Evolutionary conservation across 2,113 vertebrate genomes (phyloP).

Genomic region (Cyanistes caeruleus): DNA sequence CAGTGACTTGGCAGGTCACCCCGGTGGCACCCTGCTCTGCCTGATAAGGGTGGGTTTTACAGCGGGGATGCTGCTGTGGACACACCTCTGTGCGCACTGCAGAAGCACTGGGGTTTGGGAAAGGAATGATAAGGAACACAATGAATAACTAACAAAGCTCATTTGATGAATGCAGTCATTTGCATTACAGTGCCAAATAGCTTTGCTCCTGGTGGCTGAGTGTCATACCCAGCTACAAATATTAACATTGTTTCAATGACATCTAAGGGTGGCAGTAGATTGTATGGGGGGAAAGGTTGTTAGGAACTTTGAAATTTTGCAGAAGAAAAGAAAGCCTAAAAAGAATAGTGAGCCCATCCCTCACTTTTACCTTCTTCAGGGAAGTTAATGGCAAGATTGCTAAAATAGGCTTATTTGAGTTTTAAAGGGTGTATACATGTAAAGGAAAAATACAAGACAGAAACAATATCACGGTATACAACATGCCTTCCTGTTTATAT

Average conservation of each 20-base stretch:
- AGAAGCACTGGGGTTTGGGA: slow-evolving; percentile 53
- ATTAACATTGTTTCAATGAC: slow-evolving; percentile 48
- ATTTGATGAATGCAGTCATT: slow-evolving; percentile 78
- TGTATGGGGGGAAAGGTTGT: neutral
- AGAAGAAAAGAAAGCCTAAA: neutral
- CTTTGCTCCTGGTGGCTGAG: slow-evolving; percentile 64
- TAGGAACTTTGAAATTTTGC: neutral
- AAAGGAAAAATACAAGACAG: neutral
- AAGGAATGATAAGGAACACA: slow-evolving; percentile 81
- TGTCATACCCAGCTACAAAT: slow-evolving; percentile 48
- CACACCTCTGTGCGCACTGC: slow-evolving; percentile 63
- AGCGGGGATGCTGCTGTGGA: slow-evolving; percentile 71
- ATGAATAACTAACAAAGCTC: slow-evolving; percentile 83
- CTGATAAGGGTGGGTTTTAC: slow-evolving; percentile 87
- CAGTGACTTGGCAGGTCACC: slow-evolving; percentile 80
- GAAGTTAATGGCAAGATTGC: neutral
- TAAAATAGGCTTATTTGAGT: neutral
- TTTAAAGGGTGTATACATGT: neutral
- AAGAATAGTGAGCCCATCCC: neutral
- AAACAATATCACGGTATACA: fast-evolving
- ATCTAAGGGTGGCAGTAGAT: neutral
- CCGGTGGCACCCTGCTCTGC: slow-evolving; percentile 70
- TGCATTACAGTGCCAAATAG: slow-evolving; percentile 78
- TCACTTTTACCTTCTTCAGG: neutral
- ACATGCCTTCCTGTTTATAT: neutral